Evolutionary conservation across 1,140 invertebrate genomes (phyloP), one percentile per base, ranked within the genome.

Genomic region (Rhopalosiphum padi): DNA sequence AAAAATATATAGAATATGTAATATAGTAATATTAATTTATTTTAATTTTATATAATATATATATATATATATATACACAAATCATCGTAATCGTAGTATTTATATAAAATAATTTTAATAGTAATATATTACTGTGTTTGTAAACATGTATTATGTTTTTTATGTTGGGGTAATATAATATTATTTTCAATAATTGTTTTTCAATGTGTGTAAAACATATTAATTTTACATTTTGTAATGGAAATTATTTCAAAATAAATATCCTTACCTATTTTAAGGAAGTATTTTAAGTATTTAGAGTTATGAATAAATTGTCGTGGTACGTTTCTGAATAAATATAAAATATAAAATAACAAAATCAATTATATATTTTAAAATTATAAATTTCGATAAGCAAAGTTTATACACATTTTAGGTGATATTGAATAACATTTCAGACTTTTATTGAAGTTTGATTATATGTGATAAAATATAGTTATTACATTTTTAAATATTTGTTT

Each of bases 361-460:
- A 46, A 46, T 46, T 46, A 8, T 46, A 8, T 46, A 8, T 46
- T 46, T 46, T 46, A 8, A 8, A 46, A 46, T 9, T 7, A 6
- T 46, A 46, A 21, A 15, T 21, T 51, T 51, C 2, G 48, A 51
- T 51, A 51, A 18, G 48, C 15, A 18, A 15, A 51, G 15, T 51
- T 0, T 51, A 18, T 18, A 3, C 48, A 51, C 48, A 51, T 51
- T 51, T 51, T 18, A 51, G 48, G 11, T 51, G 48, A 1, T 51
- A 51, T 21, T 51, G 15, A 18, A 51, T 51, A 51, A 51, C 1
- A 18, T 48, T 48, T 2, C 48, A 48, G 0, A 68, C 30, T n/a
- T 15, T n/a, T 11, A 5, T 6, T 6, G 9, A 18, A n/a, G 0
- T n/a, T n/a, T 15, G 0, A 15, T n/a, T 18, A 68, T n/a, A 18